A percentile compares a stretch with the other conserved stretches of the same genome.
Conservation (phyloP, 2,888 invertebrate species). For the Cremastobaeus sp. region DNA sequence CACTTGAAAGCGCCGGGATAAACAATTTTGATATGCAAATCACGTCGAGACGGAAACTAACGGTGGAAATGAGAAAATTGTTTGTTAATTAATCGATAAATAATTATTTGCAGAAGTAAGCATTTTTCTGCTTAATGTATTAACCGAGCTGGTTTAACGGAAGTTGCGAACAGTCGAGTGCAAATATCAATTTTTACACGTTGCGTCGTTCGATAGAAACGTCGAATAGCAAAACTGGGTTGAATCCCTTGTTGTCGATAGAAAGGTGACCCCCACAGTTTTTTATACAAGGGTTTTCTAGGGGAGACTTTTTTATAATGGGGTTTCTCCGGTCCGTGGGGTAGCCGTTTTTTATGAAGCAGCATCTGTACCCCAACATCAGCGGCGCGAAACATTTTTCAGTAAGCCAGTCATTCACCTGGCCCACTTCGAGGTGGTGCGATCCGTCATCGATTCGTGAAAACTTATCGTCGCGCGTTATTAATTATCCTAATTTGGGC, state of each 20-base stretch:
- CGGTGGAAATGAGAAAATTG: no score
- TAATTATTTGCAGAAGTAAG: no score
- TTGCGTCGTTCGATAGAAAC: constrained; percentile 38
- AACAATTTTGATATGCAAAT: no score
- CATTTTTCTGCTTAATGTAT: no score
- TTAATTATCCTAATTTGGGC: not conserved
- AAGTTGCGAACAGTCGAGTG: no score
- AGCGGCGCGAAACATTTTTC: constrained; percentile 75
- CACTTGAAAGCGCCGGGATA: no score
- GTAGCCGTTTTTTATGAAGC: constrained; percentile 74
- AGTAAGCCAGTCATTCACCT: constrained; percentile 77
- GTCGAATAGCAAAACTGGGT: constrained; percentile 24
- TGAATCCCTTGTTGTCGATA: constrained; percentile 67
- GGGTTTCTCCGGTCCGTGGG: constrained; percentile 73
- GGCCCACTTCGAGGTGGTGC: constrained; percentile 73
- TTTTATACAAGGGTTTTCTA: constrained; percentile 76
- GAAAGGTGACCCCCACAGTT: constrained; percentile 76
- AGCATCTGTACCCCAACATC: constrained; percentile 76
- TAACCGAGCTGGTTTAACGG: not conserved
- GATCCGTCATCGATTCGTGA: constrained; percentile 65
- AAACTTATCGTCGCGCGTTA: constrained; percentile 7
- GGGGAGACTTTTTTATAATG: constrained; percentile 70
- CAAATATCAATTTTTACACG: constrained; percentile 6
- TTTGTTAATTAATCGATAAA: no score
- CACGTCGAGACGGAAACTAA: no score